Evolutionary conservation across 1,140 invertebrate species (phyloP).

Genomic region (Cyclina sinensis): DNA sequence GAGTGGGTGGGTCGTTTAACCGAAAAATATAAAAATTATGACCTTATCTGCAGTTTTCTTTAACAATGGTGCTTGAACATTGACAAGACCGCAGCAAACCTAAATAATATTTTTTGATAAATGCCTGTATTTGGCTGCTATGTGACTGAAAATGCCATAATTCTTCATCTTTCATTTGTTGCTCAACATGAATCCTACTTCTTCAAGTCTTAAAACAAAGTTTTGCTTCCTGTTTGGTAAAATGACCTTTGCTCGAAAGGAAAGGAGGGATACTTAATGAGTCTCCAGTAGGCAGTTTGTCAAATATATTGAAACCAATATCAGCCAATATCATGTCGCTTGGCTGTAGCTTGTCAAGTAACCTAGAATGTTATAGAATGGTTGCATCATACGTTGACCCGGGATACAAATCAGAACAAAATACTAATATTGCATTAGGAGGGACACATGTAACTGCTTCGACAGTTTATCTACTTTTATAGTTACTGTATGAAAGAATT

Average conservation of each 20-base stretch:
- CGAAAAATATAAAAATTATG: too few relatives aligned
- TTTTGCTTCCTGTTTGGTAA: constrained; percentile 67
- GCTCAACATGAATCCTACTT: constrained; percentile 59
- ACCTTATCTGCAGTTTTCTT: constrained; percentile 69
- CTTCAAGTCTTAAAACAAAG: constrained; percentile 64
- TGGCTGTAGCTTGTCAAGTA: constrained; percentile 56
- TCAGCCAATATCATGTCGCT: constrained; percentile 68
- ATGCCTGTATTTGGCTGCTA: too few relatives aligned
- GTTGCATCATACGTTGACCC: constrained; percentile 53
- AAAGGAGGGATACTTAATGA: constrained; percentile 72
- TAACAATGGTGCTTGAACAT: constrained; percentile 47
- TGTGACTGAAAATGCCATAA: too few relatives aligned
- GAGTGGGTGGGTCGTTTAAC: too few relatives aligned
- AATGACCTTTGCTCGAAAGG: constrained; percentile 62
- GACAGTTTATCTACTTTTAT: constrained; percentile 64
- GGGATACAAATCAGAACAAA: too few relatives aligned
- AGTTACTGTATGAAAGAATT: too few relatives aligned
- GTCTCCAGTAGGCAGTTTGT: constrained; percentile 64
- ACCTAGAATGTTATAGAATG: constrained; percentile 30
- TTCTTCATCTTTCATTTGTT: too few relatives aligned
- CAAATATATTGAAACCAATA: constrained; percentile 70
- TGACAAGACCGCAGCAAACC: constrained; percentile 50
- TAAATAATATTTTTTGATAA: constrained; percentile 64
- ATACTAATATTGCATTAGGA: too few relatives aligned
- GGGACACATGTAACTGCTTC: constrained; percentile 65